phyloP scores from a whole-genome alignment of 1,140 invertebrate genomes.

The Camponotus pennsylvanicus region DNA sequence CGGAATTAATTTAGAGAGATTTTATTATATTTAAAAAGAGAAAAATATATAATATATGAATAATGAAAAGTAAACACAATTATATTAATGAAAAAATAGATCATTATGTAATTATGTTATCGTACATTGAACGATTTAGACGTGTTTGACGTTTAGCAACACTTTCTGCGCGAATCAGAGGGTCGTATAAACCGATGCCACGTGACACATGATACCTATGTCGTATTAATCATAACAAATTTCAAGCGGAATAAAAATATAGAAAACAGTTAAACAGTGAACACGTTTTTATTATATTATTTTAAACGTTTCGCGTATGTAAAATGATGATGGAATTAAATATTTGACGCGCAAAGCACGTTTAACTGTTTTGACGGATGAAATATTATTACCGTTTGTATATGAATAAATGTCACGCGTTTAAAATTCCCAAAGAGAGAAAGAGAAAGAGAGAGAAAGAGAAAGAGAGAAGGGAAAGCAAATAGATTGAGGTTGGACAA shows the following conservation, averaged over 20 bases:
- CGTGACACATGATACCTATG: constrained; percentile 61
- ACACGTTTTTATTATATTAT: background rate
- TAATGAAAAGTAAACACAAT: background rate
- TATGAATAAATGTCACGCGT: constrained; percentile 38
- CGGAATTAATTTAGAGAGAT: background rate
- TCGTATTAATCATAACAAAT: constrained; percentile 20
- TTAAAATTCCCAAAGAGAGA: constrained; percentile 14
- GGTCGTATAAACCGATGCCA: background rate
- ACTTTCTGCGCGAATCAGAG: constrained; percentile 70
- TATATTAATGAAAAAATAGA: constrained; percentile 44
- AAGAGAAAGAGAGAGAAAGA: no score
- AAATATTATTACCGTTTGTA: background rate
- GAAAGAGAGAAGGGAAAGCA: constrained; percentile 43
- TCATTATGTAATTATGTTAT: constrained; percentile 34
- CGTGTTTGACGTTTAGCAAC: constrained; percentile 17
- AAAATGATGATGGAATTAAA: background rate
- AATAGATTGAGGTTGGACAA: constrained; percentile 77
- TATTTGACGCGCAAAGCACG: background rate
- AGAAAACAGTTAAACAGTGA: constrained; percentile 11
- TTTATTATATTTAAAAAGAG: background rate
- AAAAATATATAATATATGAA: background rate
- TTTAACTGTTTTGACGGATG: background rate
- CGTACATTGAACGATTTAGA: constrained; percentile 60
- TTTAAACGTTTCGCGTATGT: background rate
- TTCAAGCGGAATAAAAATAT: background rate